Conservation (phyloP, 2,888 invertebrate genomes). For the Idaea aversata region DNA sequence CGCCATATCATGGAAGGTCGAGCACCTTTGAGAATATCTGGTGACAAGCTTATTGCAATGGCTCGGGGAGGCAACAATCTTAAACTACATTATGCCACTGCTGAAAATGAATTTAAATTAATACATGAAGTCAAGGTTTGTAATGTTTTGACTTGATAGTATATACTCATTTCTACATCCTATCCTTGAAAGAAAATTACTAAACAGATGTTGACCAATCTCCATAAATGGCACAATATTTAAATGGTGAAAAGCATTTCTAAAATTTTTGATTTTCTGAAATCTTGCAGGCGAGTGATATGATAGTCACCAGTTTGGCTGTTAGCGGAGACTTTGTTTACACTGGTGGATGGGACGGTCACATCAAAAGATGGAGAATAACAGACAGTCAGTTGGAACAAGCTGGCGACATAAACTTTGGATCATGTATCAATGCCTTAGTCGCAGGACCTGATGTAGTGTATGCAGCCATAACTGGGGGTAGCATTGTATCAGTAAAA, state of each 20-base stretch:
- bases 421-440: constrained; percentile 63
- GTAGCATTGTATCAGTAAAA: constrained; percentile 47
- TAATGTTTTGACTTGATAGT: constrained; percentile 35
- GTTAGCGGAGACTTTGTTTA: constrained; percentile 66
- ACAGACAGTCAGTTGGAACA: constrained; percentile 49
- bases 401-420: constrained; percentile 60
- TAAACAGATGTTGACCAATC: no score
- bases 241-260: not conserved
- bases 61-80: constrained; percentile 79
- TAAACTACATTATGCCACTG: constrained; percentile 72
- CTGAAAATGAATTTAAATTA: constrained; percentile 70
- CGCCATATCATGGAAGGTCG: constrained; percentile 78
- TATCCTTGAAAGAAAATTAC: not conserved
- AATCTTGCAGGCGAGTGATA: constrained; percentile 62
- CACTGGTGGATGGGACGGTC: constrained; percentile 81
- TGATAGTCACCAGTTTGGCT: constrained; percentile 75
- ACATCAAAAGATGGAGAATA: constrained; percentile 66
- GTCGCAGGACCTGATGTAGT: constrained; percentile 38
- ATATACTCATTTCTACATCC: not conserved
- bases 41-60: constrained; percentile 65
- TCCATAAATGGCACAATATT: no score
- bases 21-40: constrained; percentile 74
- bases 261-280: not conserved
- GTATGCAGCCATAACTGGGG: constrained; percentile 55
- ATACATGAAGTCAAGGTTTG: constrained; percentile 73